Base-by-base conservation (phyloP, 2,797 vertebrate species). In the Galaxias olidus region DNA sequence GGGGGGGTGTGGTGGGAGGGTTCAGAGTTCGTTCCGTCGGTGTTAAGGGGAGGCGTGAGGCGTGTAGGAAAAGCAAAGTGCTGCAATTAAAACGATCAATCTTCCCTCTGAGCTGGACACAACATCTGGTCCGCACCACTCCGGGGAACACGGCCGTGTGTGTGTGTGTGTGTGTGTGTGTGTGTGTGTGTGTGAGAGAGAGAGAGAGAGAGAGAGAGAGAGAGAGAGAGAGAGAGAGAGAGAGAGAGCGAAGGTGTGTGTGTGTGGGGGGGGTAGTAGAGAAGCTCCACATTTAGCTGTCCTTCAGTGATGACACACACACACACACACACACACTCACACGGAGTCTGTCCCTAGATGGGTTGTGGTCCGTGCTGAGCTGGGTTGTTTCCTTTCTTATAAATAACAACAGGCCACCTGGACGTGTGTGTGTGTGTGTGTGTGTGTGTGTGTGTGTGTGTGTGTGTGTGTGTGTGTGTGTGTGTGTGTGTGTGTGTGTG, bases 11-110 rank as follows among this genome's bases (percentile, higher is more conserved):
- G 30, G 2, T 30, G 30, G 3, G 3, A 3, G 30, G 30, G 30
- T 30, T 30, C 30, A 30, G 30, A 30, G 30, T 30, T 30, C 30
- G 6, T 6, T 30, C 30, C 30, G 6, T 30, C 2, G 30, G 30
- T 30, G 30, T 30, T 30, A 6, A 30, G 30, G 30, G 30, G 30
- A 30, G 30, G 30, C 30, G 30, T 30, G 2, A 30, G 30, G 30
- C 30, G 30, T 30, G 30, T 78, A 81, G 79, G 75, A 71, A 80
- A 83, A 87, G 93, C 92, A 94, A 95, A 96, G 92, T 93, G 92
- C 89, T 86, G 93, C 96, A 96, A 96, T 98, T 98, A 98, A 96
- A 97, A 94, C 93, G 93, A 98, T 98, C 95, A 96, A 96, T 98
- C 96, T 96, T 95, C 90, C 87, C 79, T 77, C 90, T 90, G 92